phyloP scores from a whole-genome alignment of 2,888 invertebrate species.

The Acleris laterana region DNA sequence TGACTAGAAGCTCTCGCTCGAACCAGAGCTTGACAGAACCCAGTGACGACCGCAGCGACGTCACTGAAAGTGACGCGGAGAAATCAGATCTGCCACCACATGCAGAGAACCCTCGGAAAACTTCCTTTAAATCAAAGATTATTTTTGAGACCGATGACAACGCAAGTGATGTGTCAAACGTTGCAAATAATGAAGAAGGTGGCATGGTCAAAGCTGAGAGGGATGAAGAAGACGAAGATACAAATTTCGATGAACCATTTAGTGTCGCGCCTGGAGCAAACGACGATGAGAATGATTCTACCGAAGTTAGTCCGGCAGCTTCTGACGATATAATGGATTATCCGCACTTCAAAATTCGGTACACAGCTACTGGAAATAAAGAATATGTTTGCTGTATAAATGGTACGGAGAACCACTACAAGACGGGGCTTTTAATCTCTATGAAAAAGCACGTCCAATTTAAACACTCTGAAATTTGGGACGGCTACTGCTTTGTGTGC shows the following conservation, averaged over 20 bases:
- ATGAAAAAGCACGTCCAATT: conserved; percentile 74
- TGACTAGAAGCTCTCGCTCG: conserved; percentile 57
- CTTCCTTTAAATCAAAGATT: conserved; percentile 62
- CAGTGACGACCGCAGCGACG: conserved; percentile 52
- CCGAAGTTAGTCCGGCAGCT: background rate
- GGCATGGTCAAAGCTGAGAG: conserved; percentile 34
- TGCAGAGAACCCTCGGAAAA: conserved; percentile 26
- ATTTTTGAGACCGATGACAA: conserved; percentile 66
- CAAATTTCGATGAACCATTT: conserved; percentile 5
- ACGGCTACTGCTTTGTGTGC: conserved; percentile 82
- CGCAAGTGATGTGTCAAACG: conserved; percentile 41
- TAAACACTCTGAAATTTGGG: conserved; percentile 78
- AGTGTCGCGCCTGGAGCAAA: conserved; percentile 10
- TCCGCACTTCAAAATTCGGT: conserved; percentile 69
- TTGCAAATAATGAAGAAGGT: conserved; percentile 36
- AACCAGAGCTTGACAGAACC: conserved; percentile 50
- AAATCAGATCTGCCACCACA: conserved; percentile 6
- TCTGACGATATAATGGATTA: conserved; percentile 47
- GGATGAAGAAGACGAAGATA: conserved; percentile 34
- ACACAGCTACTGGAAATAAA: conserved; percentile 58
- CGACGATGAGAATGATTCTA: conserved; percentile 5
- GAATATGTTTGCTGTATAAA: conserved; percentile 76
- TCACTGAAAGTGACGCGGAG: conserved; percentile 42
- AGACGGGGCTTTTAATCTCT: conserved; percentile 69
- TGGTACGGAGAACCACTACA: conserved; percentile 64